phyloP scores from a whole-genome alignment of 2,797 vertebrate genomes.

The Anabacerthia variegaticeps region DNA sequence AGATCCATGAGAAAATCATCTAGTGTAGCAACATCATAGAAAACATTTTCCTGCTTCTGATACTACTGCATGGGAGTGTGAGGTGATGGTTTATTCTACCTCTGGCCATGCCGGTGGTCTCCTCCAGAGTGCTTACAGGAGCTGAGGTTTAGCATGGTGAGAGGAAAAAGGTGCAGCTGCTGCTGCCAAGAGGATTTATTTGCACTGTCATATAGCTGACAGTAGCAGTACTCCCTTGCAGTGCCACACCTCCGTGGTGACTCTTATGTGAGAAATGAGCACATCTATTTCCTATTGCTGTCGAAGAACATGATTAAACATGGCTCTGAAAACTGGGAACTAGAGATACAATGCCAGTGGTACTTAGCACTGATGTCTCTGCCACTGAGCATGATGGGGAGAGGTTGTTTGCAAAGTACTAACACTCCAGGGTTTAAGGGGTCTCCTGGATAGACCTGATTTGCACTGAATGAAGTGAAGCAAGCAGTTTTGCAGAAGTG shows the following conservation, averaged over 20 bases:
- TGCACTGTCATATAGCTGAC: neutral
- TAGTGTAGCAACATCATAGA: neutral
- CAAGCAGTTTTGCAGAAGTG: neutral
- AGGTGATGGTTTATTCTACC: neutral
- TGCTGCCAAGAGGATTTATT: neutral
- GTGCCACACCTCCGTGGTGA: neutral
- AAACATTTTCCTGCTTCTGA: neutral
- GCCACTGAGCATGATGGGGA: neutral
- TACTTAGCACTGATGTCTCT: neutral
- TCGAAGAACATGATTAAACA: neutral
- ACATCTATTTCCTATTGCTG: neutral
- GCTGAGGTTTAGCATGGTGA: neutral
- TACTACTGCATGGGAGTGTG: neutral
- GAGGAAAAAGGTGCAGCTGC: neutral
- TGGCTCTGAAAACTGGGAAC: neutral
- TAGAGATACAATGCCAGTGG: neutral
- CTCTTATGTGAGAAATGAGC: neutral
- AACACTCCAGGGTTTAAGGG: neutral
- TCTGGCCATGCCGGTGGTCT: neutral
- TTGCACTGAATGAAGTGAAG: neutral
- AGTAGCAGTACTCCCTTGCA: neutral
- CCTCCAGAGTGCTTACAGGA: neutral
- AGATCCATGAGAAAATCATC: neutral
- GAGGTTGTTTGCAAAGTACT: neutral
- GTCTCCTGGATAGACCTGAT: neutral